Evolutionary conservation across 2,797 vertebrate species (phyloP).

Genomic region (Dromococcyx pavoninus): DNA sequence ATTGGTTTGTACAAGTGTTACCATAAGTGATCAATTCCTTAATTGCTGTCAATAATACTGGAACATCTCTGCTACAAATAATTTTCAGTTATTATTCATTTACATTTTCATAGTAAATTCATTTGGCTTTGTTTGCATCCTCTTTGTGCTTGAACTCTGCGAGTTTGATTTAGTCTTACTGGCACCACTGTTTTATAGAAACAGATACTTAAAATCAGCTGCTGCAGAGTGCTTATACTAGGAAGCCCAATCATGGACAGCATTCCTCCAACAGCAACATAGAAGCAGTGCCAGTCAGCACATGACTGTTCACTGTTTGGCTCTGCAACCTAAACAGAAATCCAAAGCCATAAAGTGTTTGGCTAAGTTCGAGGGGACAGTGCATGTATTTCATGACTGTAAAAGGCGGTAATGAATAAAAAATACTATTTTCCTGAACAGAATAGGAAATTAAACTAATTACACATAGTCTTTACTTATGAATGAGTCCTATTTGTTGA

Average conservation of each 20-base stretch:
- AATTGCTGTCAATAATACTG: neutral
- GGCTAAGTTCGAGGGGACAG: neutral
- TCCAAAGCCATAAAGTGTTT: neutral
- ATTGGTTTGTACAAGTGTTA: neutral
- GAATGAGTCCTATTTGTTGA: conserved; percentile 10
- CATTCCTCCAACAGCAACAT: conserved; percentile 33
- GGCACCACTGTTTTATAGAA: neutral
- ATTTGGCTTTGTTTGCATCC: neutral
- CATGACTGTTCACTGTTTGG: neutral
- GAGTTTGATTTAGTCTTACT: neutral
- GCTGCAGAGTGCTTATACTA: neutral
- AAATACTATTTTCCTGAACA: neutral
- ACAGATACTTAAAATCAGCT: conserved; percentile 27
- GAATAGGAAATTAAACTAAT: conserved; percentile 43
- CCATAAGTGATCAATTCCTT: neutral
- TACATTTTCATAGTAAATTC: neutral
- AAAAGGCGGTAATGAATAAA: neutral
- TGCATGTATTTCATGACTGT: neutral
- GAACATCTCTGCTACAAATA: neutral
- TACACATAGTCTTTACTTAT: neutral
- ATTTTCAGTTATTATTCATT: neutral
- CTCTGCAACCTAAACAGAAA: conserved; percentile 14
- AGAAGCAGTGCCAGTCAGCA: conserved; percentile 26
- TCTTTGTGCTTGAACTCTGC: neutral
- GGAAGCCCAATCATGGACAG: neutral